Base-by-base conservation (phyloP, 2,113 vertebrate species). In the Bufo gargarizans region DNA sequence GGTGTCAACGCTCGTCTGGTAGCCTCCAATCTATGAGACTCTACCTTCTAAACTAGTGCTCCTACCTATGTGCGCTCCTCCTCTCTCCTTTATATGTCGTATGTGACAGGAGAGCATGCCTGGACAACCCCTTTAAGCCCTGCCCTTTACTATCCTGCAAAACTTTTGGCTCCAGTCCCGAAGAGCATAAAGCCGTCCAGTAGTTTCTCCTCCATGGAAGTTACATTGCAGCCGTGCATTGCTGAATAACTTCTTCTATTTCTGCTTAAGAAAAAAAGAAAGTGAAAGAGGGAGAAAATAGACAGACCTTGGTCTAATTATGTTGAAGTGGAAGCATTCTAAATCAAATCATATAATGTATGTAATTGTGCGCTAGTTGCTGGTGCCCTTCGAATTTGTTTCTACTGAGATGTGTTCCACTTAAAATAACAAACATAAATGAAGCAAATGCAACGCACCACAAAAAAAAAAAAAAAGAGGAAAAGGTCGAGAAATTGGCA, bases 341-440 rank as follows among this genome's bases (percentile, higher is more conserved):
- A 90, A 88, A 85, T 90, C 81, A 90, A 90, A 22, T 90, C 80
- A 11, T 61, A 12, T 77, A 56, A 19, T 84, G 6, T 86, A 3
- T 50, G 16, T 82, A 90, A 91, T 78, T 90, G 47, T 19, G 77
- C 20, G 90, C 88, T 74, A 84, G 85, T 86, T 69, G 67, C 0
- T 53, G 59, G 14, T 91, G 50, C 16, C 88, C 33, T 88, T 91
- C 84, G 74, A 90, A 86, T 88, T 12, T 86, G 71, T 90, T 56
- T 84, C 11, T 58, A 83, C 16, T 87, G 87, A 92, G 91, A 90
- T 87, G 6, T 72, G 88, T 91, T 93, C 88, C 47, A 63, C 16
- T 90, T 92, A 91, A 93, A 93, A 91, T 79, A 93, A 91, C 33
- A 92, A 89, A 91, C 90, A 45, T 8, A 6, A 86, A 89, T 90